Percentiles rank a stretch among this genome's conserved stretches.
Conservation (phyloP, 1,140 invertebrate species). For the Coptotermes formosanus region DNA sequence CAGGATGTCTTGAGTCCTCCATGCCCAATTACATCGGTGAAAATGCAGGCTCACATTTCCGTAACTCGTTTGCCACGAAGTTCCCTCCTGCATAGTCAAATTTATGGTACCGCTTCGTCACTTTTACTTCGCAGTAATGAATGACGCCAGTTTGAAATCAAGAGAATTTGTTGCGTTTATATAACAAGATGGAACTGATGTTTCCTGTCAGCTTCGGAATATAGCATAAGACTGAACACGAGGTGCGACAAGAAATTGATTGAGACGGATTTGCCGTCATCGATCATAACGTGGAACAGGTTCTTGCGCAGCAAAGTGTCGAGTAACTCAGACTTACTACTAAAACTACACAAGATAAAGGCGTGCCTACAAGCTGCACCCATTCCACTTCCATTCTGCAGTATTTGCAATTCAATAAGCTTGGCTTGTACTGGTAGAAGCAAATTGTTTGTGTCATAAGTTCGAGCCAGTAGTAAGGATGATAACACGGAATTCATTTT, state of each 20-base stretch:
- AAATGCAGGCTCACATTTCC: no score
- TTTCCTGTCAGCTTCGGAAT: neutral
- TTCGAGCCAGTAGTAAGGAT: neutral
- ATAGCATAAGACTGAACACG: neutral
- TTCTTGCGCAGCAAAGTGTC: neutral
- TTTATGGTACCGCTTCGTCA: no score
- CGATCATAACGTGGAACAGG: neutral
- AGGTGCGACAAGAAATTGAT: neutral
- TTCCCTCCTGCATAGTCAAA: no score
- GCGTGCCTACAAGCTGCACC: neutral
- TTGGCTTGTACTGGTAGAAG: neutral
- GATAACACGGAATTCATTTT: neutral
- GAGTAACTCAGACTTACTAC: neutral
- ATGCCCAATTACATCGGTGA: no score
- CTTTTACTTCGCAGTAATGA: neutral
- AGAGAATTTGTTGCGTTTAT: neutral
- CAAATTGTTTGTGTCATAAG: neutral
- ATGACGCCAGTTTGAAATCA: neutral
- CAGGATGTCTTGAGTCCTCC: no score
- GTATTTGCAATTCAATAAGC: conserved; percentile 13
- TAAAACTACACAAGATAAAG: conserved; percentile 7
- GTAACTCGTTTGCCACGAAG: no score
- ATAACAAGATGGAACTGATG: neutral
- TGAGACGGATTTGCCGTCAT: neutral
- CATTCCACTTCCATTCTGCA: neutral